phyloP scores from a whole-genome alignment of 1,140 invertebrate species.

The Listronotus bonariensis region DNA sequence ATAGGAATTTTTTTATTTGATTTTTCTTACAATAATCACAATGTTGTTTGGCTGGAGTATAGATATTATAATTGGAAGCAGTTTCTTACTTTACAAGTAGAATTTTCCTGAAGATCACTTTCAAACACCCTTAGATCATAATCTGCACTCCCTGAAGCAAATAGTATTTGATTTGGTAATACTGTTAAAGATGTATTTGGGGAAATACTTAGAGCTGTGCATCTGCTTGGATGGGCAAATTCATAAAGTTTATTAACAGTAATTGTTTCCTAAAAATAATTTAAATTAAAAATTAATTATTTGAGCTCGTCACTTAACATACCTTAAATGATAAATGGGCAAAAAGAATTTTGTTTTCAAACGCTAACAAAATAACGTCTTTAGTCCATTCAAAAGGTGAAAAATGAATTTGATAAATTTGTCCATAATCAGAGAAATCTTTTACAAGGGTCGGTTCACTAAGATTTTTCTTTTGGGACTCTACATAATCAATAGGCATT shows the following conservation, averaged over 20 bases:
- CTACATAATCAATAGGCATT: conserved; percentile 18
- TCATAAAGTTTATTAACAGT: conserved; percentile 48
- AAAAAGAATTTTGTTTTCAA: conserved; percentile 48
- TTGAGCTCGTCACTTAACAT: conserved; percentile 15
- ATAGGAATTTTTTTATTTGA: too few species aligned
- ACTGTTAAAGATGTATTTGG: conserved; percentile 66
- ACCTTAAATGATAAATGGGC: conserved; percentile 45
- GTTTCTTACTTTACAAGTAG: conserved; percentile 56
- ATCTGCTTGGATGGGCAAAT: conserved; percentile 60
- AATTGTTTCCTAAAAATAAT: conserved; percentile 45
- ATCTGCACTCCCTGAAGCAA: conserved; percentile 63
- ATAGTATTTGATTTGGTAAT: conserved; percentile 64
- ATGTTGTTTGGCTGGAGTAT: too few species aligned
- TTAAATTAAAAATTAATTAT: background rate
- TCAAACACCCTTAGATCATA: conserved; percentile 62
- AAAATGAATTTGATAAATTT: conserved; percentile 48
- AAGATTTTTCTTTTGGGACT: conserved; percentile 23
- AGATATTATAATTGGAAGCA: too few species aligned
- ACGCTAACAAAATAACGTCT: conserved; percentile 52
- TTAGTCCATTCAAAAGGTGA: conserved; percentile 53
- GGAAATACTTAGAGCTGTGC: conserved; percentile 63
- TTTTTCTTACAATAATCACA: too few species aligned
- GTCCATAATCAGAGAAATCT: conserved; percentile 47
- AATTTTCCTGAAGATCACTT: conserved; percentile 61
- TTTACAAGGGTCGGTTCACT: conserved; percentile 35